phyloP scores from a whole-genome alignment of 2,113 vertebrate genomes.

The Acanthochromis polyacanthus region DNA sequence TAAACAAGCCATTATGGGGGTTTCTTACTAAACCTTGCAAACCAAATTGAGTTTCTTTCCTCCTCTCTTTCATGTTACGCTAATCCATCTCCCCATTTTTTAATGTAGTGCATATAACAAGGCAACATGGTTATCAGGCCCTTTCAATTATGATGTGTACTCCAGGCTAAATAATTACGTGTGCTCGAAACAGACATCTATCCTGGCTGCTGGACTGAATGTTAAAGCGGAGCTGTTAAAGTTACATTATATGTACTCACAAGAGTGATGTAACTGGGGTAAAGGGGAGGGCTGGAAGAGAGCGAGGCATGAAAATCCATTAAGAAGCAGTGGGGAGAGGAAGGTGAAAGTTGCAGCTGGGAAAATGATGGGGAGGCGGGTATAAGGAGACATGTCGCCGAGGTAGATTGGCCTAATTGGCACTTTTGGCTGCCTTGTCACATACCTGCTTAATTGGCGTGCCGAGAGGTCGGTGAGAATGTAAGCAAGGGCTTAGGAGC shows the following conservation, averaged over 20 bases:
- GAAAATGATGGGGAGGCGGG: constrained; percentile 37
- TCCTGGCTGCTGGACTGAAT: constrained; percentile 55
- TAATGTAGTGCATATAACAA: constrained; percentile 68
- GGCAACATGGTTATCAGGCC: constrained; percentile 73
- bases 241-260: constrained; percentile 67
- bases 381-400: constrained; percentile 40
- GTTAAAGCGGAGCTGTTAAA: constrained; percentile 73
- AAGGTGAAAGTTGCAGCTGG: constrained; percentile 39
- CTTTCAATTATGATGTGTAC: constrained; percentile 76
- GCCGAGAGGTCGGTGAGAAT: constrained; percentile 60
- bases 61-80: constrained; percentile 49
- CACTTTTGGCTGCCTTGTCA: constrained; percentile 80
- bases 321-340: constrained; percentile 53
- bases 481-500: constrained; percentile 56
- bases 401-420: constrained; percentile 81
- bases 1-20: constrained; percentile 69
- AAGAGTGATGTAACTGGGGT: constrained; percentile 49
- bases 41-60: constrained; percentile 39
- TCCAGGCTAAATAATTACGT: constrained; percentile 73
- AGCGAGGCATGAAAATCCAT: constrained; percentile 66
- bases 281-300: constrained; percentile 43
- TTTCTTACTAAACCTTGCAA: constrained; percentile 63
- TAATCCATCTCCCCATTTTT: constrained; percentile 66
- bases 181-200: constrained; percentile 62
- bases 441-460: constrained; percentile 82